A percentile compares a stretch with the other conserved stretches of the same genome.
These are phyloP conservation scores for Icerya purchasi DNA, from an alignment of 2,888 invertebrate species.

Conservation along the genomic window DNA sequence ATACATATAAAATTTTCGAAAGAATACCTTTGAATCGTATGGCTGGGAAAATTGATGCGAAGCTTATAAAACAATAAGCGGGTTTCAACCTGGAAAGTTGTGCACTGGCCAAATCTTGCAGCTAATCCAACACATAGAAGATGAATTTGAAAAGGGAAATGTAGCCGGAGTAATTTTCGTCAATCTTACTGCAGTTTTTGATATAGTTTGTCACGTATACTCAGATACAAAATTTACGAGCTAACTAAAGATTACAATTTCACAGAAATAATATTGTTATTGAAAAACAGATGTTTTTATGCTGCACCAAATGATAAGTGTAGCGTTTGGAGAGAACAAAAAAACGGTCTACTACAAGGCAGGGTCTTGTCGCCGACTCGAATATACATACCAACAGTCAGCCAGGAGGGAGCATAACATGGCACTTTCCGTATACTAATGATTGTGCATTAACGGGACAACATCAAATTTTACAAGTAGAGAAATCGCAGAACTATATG, in stretches of 20 bases:
- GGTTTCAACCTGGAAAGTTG: background rate
- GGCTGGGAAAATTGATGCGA: background rate
- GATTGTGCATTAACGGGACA: background rate
- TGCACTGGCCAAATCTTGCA: background rate
- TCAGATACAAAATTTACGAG: background rate
- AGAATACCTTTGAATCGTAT: background rate
- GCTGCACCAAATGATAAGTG: background rate
- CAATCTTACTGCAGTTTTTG: background rate
- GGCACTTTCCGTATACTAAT: background rate
- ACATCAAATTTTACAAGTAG: background rate
- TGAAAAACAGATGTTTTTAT: background rate
- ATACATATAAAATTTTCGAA: background rate
- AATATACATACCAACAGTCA: background rate
- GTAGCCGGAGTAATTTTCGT: background rate
- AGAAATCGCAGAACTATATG: background rate
- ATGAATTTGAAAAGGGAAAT: background rate
- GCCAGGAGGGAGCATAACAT: background rate
- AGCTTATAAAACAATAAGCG: background rate
- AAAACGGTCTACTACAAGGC: background rate
- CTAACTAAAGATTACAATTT: background rate
- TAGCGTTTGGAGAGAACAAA: background rate
- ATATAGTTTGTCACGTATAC: background rate
- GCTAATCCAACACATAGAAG: background rate
- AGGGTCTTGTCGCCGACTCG: background rate
- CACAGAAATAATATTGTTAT: background rate